phyloP scores from a whole-genome alignment of 2,888 invertebrate genomes.

The Hyalella azteca region DNA sequence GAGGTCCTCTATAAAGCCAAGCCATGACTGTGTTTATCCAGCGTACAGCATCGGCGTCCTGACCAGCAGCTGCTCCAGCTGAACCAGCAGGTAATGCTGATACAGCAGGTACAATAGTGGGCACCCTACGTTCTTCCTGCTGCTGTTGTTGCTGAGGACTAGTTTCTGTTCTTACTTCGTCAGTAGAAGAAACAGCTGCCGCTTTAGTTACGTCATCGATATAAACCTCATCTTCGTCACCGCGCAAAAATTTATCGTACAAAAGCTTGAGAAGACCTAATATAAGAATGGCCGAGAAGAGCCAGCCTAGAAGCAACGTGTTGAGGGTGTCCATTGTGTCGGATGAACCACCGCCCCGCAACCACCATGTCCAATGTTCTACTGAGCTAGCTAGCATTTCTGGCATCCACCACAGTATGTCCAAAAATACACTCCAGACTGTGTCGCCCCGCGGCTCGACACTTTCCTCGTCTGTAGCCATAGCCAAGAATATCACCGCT shows the following conservation, averaged over 20 bases:
- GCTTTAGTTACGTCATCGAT: background rate
- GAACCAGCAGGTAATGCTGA: slow-evolving; percentile 32
- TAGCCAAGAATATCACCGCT: slow-evolving; percentile 48
- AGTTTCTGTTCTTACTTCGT: background rate
- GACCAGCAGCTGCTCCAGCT: slow-evolving; percentile 48
- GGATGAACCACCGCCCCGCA: background rate
- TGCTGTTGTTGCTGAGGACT: background rate
- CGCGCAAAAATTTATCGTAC: slow-evolving; percentile 49
- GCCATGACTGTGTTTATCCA: slow-evolving; percentile 50
- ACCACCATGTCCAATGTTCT: slow-evolving; percentile 42
- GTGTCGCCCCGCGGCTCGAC: slow-evolving; percentile 33
- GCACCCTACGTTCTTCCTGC: slow-evolving; percentile 39
- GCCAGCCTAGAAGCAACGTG: slow-evolving; percentile 56
- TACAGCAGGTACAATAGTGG: slow-evolving; percentile 50
- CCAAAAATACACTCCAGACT: slow-evolving; percentile 54
- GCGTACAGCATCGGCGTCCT: slow-evolving; percentile 52
- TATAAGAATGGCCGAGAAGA: slow-evolving; percentile 50
- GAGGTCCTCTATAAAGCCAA: slow-evolving; percentile 53
- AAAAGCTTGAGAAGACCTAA: slow-evolving; percentile 47
- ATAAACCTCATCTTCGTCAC: slow-evolving; percentile 38
- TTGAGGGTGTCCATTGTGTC: slow-evolving; percentile 55
- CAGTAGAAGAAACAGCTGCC: background rate
- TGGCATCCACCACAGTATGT: slow-evolving; percentile 49
- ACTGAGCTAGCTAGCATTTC: slow-evolving; percentile 42
- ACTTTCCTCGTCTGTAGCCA: slow-evolving; percentile 52